These are phyloP conservation scores for Pholis gunnellus DNA, from an alignment of 2,113 vertebrate species.

Conservation along the genomic window DNA sequence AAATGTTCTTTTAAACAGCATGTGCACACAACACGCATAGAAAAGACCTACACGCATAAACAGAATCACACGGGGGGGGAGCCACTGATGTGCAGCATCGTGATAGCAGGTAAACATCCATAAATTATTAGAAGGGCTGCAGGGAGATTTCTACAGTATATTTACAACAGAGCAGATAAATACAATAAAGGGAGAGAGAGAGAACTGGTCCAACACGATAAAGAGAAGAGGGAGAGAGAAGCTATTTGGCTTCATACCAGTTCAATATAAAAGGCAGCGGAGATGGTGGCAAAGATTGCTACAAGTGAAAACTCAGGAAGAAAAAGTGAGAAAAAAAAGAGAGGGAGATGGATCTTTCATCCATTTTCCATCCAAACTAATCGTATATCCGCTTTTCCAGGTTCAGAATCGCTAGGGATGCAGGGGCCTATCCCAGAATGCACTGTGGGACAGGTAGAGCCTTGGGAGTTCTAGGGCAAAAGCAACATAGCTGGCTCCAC, in stretches of 20 bases:
- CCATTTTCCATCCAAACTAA: conserved; percentile 25
- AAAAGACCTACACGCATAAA: neutral
- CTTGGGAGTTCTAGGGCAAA: neutral
- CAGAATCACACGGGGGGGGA: conserved; percentile 15
- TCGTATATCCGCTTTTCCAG: conserved; percentile 15
- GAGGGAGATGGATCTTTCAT: conserved; percentile 20
- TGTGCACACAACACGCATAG: neutral
- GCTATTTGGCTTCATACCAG: conserved; percentile 53
- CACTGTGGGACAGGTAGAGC: neutral
- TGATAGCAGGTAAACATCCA: conserved; percentile 67
- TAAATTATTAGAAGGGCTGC: conserved; percentile 64
- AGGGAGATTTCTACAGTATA: conserved; percentile 70
- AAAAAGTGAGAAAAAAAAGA: conserved; percentile 3
- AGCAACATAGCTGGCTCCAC: neutral
- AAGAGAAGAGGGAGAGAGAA: conserved; percentile 33
- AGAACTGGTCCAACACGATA: conserved; percentile 4
- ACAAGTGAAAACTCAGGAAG: conserved; percentile 34
- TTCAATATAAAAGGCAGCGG: conserved; percentile 45
- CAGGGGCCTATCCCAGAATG: conserved; percentile 1
- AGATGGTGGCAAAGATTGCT: conserved; percentile 55
- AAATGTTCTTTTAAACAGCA: conserved; percentile 10
- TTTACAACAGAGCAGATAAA: conserved; percentile 66
- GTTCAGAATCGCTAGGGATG: neutral
- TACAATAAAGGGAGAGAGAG: conserved; percentile 43
- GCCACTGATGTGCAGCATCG: conserved; percentile 34